Percentiles rank a stretch among this genome's conserved stretches.
phyloP scores from a whole-genome alignment of 2,113 vertebrate genomes.

The Plestiodon gilberti region DNA sequence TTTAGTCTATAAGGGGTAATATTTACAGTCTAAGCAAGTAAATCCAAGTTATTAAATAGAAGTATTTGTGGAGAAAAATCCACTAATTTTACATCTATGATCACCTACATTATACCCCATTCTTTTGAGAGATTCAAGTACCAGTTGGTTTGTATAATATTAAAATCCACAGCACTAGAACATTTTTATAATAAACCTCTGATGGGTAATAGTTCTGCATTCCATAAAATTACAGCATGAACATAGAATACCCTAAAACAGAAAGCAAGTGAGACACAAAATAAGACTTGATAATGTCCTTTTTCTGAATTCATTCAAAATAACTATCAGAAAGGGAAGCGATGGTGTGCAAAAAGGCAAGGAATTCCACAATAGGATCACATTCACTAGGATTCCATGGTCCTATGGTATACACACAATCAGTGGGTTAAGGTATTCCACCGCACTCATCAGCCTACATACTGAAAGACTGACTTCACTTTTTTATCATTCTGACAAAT shows the following conservation, averaged over 20 bases:
- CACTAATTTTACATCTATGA: neutral
- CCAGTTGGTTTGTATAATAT: neutral
- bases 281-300: neutral
- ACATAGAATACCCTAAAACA: no score
- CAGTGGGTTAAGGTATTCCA: no score
- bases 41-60: neutral
- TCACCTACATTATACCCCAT: neutral
- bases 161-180: neutral
- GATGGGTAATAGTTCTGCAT: neutral
- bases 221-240: no score
- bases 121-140: neutral
- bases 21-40: neutral
- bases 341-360: no score
- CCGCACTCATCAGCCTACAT: neutral
- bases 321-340: neutral
- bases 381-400: no score
- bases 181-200: neutral
- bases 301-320: neutral
- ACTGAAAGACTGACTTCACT: neutral
- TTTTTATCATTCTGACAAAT: neutral
- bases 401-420: neutral
- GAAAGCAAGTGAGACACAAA: no score
- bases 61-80: neutral
- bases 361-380: no score
- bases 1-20: no score